Percentiles rank a stretch among this genome's conserved stretches.
These are phyloP conservation scores for Apeltes quadracus DNA, from an alignment of 2,113 vertebrate species.

Conservation along the genomic window DNA sequence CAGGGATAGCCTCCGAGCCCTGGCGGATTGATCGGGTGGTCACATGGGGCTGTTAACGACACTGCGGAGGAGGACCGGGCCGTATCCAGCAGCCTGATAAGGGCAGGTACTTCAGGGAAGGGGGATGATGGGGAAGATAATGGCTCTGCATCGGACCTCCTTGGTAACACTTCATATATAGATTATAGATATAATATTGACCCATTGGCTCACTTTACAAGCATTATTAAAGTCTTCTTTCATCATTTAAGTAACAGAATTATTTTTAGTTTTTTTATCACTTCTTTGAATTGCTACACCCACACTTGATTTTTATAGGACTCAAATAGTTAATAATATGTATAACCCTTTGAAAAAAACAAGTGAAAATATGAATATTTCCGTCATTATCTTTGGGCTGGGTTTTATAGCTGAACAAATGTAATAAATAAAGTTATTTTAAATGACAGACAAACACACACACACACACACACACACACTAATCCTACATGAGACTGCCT, in stretches of 20 bases:
- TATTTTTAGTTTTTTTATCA: background rate
- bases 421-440: background rate
- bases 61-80: conserved; percentile 49
- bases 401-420: background rate
- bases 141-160: conserved; percentile 38
- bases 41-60: conserved; percentile 59
- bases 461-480: background rate
- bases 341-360: background rate
- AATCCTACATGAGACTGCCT: background rate
- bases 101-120: conserved; percentile 59
- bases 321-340: conserved; percentile 3
- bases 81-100: conserved; percentile 57
- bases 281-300: conserved; percentile 6
- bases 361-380: background rate
- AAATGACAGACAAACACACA: background rate
- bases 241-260: conserved; percentile 13
- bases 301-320: background rate
- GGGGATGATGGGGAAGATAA: conserved; percentile 61
- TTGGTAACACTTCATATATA: conserved; percentile 52
- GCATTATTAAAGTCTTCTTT: conserved; percentile 31
- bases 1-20: conserved; percentile 58
- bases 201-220: conserved; percentile 30
- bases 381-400: background rate
- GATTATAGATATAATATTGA: conserved; percentile 55
- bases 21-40: conserved; percentile 62